These are phyloP conservation scores for Thaumatotibia leucotreta DNA, from an alignment of 1,140 invertebrate genomes.

Conservation along the genomic window DNA sequence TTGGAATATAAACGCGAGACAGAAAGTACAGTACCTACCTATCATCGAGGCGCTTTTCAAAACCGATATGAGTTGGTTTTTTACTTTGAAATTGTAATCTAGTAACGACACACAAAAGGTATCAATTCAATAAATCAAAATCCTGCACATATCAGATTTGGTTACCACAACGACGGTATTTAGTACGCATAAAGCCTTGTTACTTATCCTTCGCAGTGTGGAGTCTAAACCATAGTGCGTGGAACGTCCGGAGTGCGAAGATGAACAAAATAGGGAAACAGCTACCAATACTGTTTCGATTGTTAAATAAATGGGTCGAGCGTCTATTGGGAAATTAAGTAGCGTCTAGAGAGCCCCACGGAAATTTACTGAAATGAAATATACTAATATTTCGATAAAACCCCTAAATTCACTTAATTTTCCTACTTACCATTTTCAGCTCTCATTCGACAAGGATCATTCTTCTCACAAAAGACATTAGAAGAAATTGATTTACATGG, in stretches of 20 bases:
- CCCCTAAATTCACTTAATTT: neutral
- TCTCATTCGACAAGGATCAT: slow-evolving; percentile 80
- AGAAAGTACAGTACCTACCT: too few relatives aligned
- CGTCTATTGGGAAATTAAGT: neutral
- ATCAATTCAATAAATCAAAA: too few relatives aligned
- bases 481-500: slow-evolving; percentile 85
- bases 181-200: too few relatives aligned
- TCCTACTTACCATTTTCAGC: slow-evolving; percentile 72
- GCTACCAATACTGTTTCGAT: neutral
- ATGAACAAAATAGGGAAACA: neutral
- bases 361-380: neutral
- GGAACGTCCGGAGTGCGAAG: neutral
- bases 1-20: too few relatives aligned
- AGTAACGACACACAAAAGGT: too few relatives aligned
- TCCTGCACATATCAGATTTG: too few relatives aligned
- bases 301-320: neutral
- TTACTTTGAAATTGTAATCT: too few relatives aligned
- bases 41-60: too few relatives aligned
- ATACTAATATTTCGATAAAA: slow-evolving; percentile 14
- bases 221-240: neutral
- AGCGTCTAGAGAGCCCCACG: neutral
- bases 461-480: slow-evolving; percentile 81
- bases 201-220: neutral
- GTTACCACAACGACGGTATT: too few relatives aligned
- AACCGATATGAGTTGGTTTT: too few relatives aligned